These are phyloP conservation scores for Amblyornis subalaris DNA, from an alignment of 2,113 vertebrate genomes.

Conservation along the genomic window DNA sequence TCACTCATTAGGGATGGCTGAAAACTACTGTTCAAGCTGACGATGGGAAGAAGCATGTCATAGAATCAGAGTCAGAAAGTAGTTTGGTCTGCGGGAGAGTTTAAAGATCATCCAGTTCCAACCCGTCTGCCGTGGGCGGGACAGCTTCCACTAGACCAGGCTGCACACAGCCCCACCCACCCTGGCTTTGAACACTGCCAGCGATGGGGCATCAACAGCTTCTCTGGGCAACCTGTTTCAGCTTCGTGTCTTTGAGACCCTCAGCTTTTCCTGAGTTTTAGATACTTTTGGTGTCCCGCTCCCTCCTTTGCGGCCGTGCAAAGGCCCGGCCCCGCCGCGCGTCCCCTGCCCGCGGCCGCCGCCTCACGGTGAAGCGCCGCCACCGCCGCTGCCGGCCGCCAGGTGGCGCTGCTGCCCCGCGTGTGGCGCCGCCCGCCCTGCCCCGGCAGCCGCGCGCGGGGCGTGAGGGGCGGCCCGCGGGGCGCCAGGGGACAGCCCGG, in stretches of 20 bases:
- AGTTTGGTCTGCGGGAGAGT: not conserved
- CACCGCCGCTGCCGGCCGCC: not conserved
- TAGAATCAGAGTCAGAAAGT: not conserved
- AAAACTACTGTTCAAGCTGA: not conserved
- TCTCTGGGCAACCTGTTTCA: not conserved
- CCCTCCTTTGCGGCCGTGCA: accelerated
- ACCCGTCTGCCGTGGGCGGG: accelerated
- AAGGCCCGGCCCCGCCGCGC: not conserved
- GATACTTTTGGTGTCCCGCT: accelerated
- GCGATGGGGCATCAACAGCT: not conserved
- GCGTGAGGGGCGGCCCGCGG: not conserved
- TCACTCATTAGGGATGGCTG: not conserved
- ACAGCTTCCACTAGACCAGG: not conserved
- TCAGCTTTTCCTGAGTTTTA: not conserved
- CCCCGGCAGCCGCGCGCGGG: not conserved
- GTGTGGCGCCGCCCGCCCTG: not conserved
- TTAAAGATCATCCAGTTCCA: not conserved
- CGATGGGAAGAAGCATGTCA: not conserved
- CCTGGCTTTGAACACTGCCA: not conserved
- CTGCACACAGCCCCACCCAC: not conserved
- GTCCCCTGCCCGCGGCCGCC: not conserved
- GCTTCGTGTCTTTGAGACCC: not conserved
- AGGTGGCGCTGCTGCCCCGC: not conserved
- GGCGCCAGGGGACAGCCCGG: not conserved
- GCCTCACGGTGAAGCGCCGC: not conserved